phyloP scores from a whole-genome alignment of 2,888 invertebrate species.

The Spicauda simplicius region DNA sequence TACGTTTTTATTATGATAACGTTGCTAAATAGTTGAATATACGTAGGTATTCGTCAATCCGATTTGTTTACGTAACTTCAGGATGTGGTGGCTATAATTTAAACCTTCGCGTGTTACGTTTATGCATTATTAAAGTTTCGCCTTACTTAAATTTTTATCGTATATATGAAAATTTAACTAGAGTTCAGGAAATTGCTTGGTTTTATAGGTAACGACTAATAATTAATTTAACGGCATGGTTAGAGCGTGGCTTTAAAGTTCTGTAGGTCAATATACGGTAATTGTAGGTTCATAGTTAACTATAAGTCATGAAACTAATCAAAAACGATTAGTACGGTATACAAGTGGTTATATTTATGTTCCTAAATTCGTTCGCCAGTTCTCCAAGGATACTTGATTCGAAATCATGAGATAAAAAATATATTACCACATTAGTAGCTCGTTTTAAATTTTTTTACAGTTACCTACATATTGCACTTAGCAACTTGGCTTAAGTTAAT shows the following conservation, averaged over 20 bases:
- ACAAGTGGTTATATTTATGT: slow-evolving; percentile 11
- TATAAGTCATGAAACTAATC: slow-evolving; percentile 22
- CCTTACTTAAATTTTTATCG: slow-evolving; percentile 3
- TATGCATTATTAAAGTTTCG: background rate
- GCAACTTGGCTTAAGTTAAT: background rate
- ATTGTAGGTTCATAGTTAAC: slow-evolving; percentile 22
- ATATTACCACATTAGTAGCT: background rate
- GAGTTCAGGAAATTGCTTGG: slow-evolving; percentile 25
- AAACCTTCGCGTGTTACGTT: slow-evolving; percentile 22
- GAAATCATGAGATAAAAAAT: slow-evolving; percentile 15
- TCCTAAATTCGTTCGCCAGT: slow-evolving; percentile 6
- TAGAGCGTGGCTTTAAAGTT: slow-evolving; percentile 10
- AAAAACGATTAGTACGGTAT: slow-evolving; percentile 8
- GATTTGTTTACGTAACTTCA: slow-evolving; percentile 16
- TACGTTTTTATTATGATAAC: slow-evolving; percentile 12
- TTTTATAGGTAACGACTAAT: slow-evolving; percentile 12
- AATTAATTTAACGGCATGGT: slow-evolving; percentile 3
- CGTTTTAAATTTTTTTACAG: background rate
- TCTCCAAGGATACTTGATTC: background rate
- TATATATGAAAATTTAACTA: background rate
- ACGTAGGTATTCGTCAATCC: slow-evolving; percentile 9
- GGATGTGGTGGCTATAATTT: slow-evolving; percentile 13
- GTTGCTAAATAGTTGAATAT: slow-evolving; percentile 6
- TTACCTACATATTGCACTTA: background rate
- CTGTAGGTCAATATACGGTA: slow-evolving; percentile 15